Base-by-base conservation (phyloP, 1,140 invertebrate species). In the Caenorhabditis remanei region DNA sequence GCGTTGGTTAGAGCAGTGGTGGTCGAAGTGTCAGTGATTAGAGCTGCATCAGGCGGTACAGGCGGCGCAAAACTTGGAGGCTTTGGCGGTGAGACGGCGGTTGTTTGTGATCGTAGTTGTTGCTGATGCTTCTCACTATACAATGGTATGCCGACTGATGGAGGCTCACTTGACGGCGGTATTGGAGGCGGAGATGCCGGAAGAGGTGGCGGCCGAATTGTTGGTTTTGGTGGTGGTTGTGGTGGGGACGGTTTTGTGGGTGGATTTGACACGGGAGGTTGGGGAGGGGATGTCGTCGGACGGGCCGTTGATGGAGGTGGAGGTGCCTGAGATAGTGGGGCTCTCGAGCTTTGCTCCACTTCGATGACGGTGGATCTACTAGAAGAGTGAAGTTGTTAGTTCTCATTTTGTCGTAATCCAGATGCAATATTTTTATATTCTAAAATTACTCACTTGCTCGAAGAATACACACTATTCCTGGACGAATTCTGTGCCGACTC, bases 41-140 rank as follows among this genome's bases (percentile, higher is more conserved):
- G 71, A 48, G 71, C 71, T 32, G 32, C 32, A 32, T 32, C 32
- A 79, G 71, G 71, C 71, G 71, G 71, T 50, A 79, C 46, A 50
- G 71, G 71, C 71, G 71, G 71, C 46, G 71, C 71, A n/a, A 79
- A 79, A 79, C 71, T 79, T 79, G 71, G 71, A 48, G 71, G 71
- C 71, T 79, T 79, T 79, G 71, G 71, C 43, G 71, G 43, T 24
- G 71, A 48, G 71, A 50, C 71, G 46, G n/a, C 46, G 4, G 71
- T 79, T 53, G 43, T 63, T 63, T 63, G 43, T 79, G 71, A n/a
- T 43, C n/a, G 71, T 24, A 79, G 46, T 79, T 48, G 71, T 79
- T 79, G 71, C 19, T 48, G 67, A 71, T 43, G 71, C 71, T 79
- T 79, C 46, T 79, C 71, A 79, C 43, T 79, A 40, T 79, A 79